Evolutionary conservation across 1,140 invertebrate genomes (phyloP), one percentile per base, ranked within the genome.

Genomic region (Aethina tumida): DNA sequence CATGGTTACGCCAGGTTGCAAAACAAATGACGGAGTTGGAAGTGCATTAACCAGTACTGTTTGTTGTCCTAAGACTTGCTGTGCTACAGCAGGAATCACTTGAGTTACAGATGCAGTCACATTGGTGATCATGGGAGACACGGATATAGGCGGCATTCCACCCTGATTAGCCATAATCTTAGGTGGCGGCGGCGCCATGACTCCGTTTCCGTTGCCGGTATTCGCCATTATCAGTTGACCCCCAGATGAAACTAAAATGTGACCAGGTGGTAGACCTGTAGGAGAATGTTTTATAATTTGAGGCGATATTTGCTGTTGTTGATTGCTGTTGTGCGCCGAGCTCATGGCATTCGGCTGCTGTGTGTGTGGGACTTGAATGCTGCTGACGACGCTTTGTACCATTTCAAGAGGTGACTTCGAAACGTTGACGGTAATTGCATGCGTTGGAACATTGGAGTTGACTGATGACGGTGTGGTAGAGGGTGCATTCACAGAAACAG

Each of bases 41-140:
- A 90, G 67, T 0, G 84, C 79, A 52, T 90, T 90, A 1, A 90
- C 79, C 6, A 92, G 67, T 1, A 87, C 81, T 0, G 81, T 80
- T 10, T 81, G 81, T 53, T 86, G 84, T 2, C 77, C 75, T 16
- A 80, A 62, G 2, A 80, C 69, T 56, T 77, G 75, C 45, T 74
- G 74, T 33, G 67, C 65, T 52, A 68, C 69, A 2, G 69, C 66
- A 5, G 71, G 71, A 33, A 77, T 74, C 0, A 79, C 73, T 65
- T 79, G 79, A 12, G 73, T 74, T 5, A 82, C 70, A 13, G 79
- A 42, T 8, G 73, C 75, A 1, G 78, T 81, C 0, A 81, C 80
- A 50, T 75, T 79, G 1, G 79, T 82, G 1, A 80, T 70, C 61
- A 79, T 73, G 10, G 71, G 73, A 0, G 76, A 76, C 0, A 73